These are phyloP conservation scores for Willisornis vidua DNA, from an alignment of 2,113 vertebrate species.

Conservation along the genomic window DNA sequence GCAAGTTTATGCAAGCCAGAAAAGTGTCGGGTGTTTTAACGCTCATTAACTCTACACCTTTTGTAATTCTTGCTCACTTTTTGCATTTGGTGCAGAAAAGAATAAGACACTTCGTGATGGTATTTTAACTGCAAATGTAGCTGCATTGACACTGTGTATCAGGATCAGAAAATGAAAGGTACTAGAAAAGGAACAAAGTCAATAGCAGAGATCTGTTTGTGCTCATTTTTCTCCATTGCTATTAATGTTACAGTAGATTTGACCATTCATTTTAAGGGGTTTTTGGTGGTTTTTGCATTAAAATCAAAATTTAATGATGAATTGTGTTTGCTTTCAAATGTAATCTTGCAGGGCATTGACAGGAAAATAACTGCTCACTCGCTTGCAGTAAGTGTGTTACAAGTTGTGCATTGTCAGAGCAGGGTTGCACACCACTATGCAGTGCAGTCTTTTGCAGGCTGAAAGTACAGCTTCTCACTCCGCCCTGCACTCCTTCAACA, in stretches of 20 bases:
- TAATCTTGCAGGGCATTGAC: background rate
- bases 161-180: too few species aligned
- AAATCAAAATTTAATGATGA: background rate
- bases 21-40: background rate
- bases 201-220: background rate
- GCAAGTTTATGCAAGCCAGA: background rate
- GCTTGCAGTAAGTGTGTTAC: background rate
- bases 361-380: background rate
- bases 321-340: background rate
- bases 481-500: background rate
- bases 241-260: background rate
- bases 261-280: background rate
- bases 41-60: background rate
- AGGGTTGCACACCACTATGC: background rate
- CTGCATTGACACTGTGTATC: too few species aligned
- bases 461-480: background rate
- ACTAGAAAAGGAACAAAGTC: too few species aligned
- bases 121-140: too few species aligned
- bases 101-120: background rate
- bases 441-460: rapidly evolving
- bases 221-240: background rate
- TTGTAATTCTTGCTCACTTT: background rate
- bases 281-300: background rate
- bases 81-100: background rate
- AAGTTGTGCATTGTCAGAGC: background rate